A percentile compares a stretch with the other conserved stretches of the same genome.
Evolutionary conservation across 2,113 vertebrate species (phyloP).

Genomic region (Bambusicola thoracicus): DNA sequence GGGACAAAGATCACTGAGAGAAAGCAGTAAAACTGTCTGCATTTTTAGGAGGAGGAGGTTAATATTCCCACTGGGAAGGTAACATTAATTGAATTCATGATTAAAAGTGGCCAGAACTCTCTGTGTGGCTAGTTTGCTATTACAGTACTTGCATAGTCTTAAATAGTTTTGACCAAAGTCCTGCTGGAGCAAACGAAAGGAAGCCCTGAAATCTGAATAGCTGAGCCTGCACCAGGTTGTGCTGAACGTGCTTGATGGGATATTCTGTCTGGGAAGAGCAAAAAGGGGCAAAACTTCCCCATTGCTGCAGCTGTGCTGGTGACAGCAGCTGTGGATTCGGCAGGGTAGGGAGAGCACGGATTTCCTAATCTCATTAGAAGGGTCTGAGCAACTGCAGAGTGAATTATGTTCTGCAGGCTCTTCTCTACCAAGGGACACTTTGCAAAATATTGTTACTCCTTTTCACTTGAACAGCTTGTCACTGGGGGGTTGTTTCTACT

Average conservation of each 20-base stretch:
- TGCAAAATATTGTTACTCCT: not conserved
- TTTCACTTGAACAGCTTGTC: not conserved
- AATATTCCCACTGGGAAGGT: not conserved
- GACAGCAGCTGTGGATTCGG: not conserved
- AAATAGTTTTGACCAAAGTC: not conserved
- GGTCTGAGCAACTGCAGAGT: not conserved
- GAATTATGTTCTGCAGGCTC: not conserved
- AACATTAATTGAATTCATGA: not conserved
- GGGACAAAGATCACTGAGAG: not conserved
- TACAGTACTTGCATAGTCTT: not conserved
- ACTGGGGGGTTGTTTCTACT: not conserved
- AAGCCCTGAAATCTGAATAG: not conserved
- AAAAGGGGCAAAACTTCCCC: not conserved
- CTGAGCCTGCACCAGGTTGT: not conserved
- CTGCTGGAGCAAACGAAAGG: not conserved
- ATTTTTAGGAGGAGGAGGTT: not conserved
- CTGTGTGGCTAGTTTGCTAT: not conserved
- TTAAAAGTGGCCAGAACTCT: slow-evolving; percentile 11
- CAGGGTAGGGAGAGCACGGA: not conserved
- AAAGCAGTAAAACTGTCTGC: not conserved
- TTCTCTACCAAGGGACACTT: not conserved
- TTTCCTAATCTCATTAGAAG: fast-evolving
- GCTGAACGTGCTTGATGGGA: not conserved
- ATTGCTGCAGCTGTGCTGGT: fast-evolving
- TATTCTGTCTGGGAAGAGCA: not conserved